A percentile compares a stretch with the other conserved stretches of the same genome.
These are phyloP conservation scores for Philaenus spumarius DNA, from an alignment of 1,140 invertebrate genomes.

Conservation along the genomic window DNA sequence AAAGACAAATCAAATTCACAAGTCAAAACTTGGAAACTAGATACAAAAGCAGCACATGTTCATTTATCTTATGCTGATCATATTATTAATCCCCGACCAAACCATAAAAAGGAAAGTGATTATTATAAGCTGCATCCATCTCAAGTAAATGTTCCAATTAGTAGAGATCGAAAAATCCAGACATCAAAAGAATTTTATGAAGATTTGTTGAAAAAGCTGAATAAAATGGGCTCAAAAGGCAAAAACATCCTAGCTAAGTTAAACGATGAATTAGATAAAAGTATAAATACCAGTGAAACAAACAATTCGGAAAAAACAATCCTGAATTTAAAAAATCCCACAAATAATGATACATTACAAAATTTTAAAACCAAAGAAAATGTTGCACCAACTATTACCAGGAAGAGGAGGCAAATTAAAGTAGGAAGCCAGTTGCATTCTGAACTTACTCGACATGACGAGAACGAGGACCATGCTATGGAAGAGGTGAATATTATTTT, in stretches of 20 bases:
- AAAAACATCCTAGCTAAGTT: constrained; percentile 3
- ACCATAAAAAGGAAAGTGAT: constrained; percentile 2
- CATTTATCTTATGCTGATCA: constrained; percentile 5
- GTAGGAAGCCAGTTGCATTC: constrained; percentile 31
- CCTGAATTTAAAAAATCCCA: neutral
- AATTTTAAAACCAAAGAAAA: neutral
- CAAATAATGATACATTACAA: neutral
- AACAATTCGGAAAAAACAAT: neutral
- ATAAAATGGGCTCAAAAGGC: constrained; percentile 25
- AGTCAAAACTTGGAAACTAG: constrained; percentile 6
- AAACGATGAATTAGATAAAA: constrained; percentile 17
- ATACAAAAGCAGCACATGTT: constrained; percentile 3
- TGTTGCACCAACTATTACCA: neutral
- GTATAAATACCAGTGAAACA: neutral
- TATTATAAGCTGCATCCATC: neutral
- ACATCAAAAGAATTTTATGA: constrained; percentile 51
- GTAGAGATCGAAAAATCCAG: neutral
- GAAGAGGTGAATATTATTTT: constrained; percentile 49
- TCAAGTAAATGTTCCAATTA: constrained; percentile 2
- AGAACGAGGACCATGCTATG: constrained; percentile 48
- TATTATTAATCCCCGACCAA: neutral
- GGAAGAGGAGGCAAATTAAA: neutral
- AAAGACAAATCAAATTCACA: neutral
- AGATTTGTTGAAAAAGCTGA: constrained; percentile 48
- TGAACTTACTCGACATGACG: constrained; percentile 48